Percentiles rank a stretch among this genome's conserved stretches.
These are phyloP conservation scores for Gasterosteus nipponicus DNA, from an alignment of 2,113 vertebrate species.

Conservation along the genomic window DNA sequence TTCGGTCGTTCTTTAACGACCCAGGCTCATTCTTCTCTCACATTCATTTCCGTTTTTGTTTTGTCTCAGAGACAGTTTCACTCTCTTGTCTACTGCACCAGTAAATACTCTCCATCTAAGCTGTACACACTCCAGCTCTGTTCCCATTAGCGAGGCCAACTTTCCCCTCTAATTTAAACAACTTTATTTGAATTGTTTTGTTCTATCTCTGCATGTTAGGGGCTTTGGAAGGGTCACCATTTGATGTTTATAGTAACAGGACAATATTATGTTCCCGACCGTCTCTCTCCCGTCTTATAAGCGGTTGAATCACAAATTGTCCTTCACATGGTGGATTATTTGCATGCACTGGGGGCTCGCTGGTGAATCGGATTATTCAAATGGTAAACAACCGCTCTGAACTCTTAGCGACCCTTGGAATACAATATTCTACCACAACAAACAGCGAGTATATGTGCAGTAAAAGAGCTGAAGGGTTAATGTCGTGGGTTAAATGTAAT, in stretches of 20 bases:
- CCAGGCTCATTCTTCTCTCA: too few relatives aligned
- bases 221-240: constrained; percentile 7
- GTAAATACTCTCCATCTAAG: neutral
- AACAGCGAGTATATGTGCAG: constrained; percentile 2
- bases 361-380: neutral
- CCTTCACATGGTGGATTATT: neutral
- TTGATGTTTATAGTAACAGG: constrained; percentile 6
- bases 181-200: neutral
- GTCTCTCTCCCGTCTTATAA: neutral
- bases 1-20: neutral
- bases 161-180: constrained; percentile 1
- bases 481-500: constrained; percentile 21
- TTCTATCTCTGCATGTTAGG: neutral
- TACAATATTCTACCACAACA: constrained; percentile 2
- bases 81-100: neutral
- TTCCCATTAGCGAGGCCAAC: neutral
- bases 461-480: constrained; percentile 25
- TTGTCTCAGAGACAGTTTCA: neutral
- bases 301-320: neutral
- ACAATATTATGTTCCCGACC: constrained; percentile 1
- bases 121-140: constrained; percentile 1
- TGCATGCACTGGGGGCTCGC: neutral
- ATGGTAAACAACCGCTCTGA: constrained; percentile 4
- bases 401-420: constrained; percentile 8
- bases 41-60: constrained; percentile 14